Conservation (phyloP, 2,797 vertebrate species). For the Scyliorhinus canicula region DNA sequence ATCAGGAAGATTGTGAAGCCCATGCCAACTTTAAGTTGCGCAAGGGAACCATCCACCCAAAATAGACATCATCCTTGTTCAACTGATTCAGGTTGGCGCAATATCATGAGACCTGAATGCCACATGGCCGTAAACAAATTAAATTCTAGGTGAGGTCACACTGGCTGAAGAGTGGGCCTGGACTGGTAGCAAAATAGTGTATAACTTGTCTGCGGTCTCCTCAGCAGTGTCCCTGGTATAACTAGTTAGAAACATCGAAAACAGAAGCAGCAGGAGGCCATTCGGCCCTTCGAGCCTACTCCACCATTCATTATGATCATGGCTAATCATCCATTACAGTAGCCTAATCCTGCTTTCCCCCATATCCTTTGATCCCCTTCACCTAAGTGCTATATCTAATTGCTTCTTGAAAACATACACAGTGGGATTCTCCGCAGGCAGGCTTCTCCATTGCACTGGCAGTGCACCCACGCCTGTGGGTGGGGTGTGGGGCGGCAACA, state of each 20-base stretch:
- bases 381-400: too few relatives aligned
- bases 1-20: background rate
- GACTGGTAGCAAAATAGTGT: background rate
- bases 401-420: too few relatives aligned
- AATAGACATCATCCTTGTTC: background rate
- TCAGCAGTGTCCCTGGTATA: background rate
- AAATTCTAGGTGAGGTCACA: background rate
- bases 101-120: background rate
- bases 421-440: too few relatives aligned
- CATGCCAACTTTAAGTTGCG: background rate
- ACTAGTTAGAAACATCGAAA: background rate
- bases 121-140: background rate
- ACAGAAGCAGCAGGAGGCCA: too few relatives aligned
- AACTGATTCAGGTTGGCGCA: background rate
- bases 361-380: too few relatives aligned
- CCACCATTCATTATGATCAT: too few relatives aligned
- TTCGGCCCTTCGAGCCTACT: too few relatives aligned
- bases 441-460: too few relatives aligned
- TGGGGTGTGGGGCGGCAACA: too few relatives aligned
- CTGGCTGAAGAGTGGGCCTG: background rate
- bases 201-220: background rate
- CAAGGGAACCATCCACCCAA: background rate
- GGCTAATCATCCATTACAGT: too few relatives aligned
- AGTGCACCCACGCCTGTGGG: too few relatives aligned
- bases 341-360: too few relatives aligned